phyloP scores from a whole-genome alignment of 2,888 invertebrate species.

The Melinaea marsaeus region DNA sequence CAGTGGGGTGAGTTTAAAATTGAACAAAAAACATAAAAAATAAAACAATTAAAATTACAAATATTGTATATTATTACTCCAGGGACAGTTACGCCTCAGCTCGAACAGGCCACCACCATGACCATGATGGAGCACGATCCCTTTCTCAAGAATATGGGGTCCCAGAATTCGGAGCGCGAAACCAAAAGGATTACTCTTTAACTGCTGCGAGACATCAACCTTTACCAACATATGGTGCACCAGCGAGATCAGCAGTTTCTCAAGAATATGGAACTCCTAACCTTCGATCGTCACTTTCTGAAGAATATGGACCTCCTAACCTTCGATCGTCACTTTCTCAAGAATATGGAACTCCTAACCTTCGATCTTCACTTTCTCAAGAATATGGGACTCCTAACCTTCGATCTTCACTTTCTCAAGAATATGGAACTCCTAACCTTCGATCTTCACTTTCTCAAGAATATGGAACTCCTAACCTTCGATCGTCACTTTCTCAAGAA shows the following conservation, averaged over 20 bases:
- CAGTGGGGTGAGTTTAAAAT: constrained; percentile 52
- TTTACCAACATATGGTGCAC: constrained; percentile 22
- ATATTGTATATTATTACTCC: constrained; percentile 29
- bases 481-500: constrained; percentile 29
- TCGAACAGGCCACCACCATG: constrained; percentile 39
- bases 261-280: constrained; percentile 36
- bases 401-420: too few species aligned
- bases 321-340: constrained; percentile 32
- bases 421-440: too few species aligned
- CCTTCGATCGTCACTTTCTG: constrained; percentile 29
- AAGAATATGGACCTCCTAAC: constrained; percentile 39
- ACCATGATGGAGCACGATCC: constrained; percentile 37
- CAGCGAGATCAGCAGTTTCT: constrained; percentile 25
- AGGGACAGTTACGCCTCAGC: constrained; percentile 57
- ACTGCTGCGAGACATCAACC: constrained; percentile 13
- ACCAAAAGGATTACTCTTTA: constrained; percentile 16
- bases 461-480: constrained; percentile 7
- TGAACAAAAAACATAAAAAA: neutral
- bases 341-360: constrained; percentile 38
- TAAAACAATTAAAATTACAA: constrained; percentile 8
- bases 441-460: neutral
- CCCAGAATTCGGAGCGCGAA: constrained; percentile 33
- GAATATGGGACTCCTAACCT: constrained; percentile 31
- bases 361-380: constrained; percentile 32
- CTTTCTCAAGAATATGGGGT: constrained; percentile 42